Evolutionary conservation across 1,140 invertebrate species (phyloP), one percentile per base, ranked within the genome.

Genomic region (Achatina immaculata): DNA sequence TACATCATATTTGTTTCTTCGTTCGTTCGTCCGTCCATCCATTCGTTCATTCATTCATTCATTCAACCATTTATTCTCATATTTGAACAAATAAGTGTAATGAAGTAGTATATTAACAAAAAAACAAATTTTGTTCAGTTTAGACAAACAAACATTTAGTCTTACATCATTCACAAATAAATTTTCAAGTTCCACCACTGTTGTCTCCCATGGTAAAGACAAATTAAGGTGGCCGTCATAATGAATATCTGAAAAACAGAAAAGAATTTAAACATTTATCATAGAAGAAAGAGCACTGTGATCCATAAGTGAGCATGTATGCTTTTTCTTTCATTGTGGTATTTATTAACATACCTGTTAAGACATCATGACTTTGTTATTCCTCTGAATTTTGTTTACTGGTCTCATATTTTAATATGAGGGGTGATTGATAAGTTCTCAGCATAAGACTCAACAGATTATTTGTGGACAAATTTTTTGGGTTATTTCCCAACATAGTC

Each of bases 221-320:
- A 73, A 48, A 9, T 40, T 48, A 4, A 73, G n/a, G 16, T 73
- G 71, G 28, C 71, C 71, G 28, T 73, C 31, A 45, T 73, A 73
- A 34, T 45, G 42, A 6, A 73, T 73, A 3, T 45, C 71, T 73
- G 42, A 28, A 73, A 48, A 4, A 28, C n/a, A 69, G 36, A 14
- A 66, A 66, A 28, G 7, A 66, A 14, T 51, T 14, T 24, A 11
- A 14, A 51, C 11, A 14, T 24, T 14, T 14, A 11, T 51, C 48
- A 51, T 14, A 51, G 11, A 51, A 11, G 7, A 7, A 9, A 6
- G 31, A 24, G 31, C 58, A 7, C 7, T 62, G 4, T 24, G 7
- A 62, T 62, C 58, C 58, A 7, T 7, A 7, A 7, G 4, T 7
- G 31, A 7, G 24, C 24, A 24, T 9, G 24, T 62, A 6, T 62